Evolutionary conservation across 2,113 vertebrate species (phyloP), one percentile per base, ranked within the genome.

Genomic region (Lampris incognitus): DNA sequence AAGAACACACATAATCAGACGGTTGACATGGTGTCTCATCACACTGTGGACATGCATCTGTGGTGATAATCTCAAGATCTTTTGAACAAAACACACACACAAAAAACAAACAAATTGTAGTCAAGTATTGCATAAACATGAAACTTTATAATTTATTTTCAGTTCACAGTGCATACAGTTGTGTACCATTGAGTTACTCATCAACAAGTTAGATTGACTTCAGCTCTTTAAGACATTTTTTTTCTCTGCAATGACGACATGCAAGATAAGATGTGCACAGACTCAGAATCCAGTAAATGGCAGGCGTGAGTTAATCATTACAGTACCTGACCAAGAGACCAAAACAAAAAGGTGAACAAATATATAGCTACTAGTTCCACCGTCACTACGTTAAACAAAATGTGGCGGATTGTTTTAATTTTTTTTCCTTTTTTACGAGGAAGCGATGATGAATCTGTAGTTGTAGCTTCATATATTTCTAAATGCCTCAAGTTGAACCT

Each of bases 161-260:
- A 85, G 73, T 91, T 92, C 91, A 94, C 92, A 94, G 93, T 93
- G 93, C 83, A 81, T 88, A 93, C 92, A 90, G 84, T 88, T 69
- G 74, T 90, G 87, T 92, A 89, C 87, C 83, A 79, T 86, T 89
- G 85, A 61, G 79, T 90, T 84, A 87, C 87, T 84, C 84, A 86
- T 88, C 74, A 82, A 90, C 9, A 92, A 85, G 71, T 84, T 48
- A 86, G 81, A 86, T 76, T 87, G 88, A 92, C 85, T 85, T 88
- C 83, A 62, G 69, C 74, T 85, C 72, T 81, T 77, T 69, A 76
- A 85, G 72, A 87, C 66, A 55, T 71, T 72, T 86, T 74, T 71
- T 72, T 86, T 74, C 60, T 89, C 82, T 78, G 78, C 38, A 74
- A 72, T 72, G 71, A 89, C 68, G 90, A 89, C 94, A 94, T 93